Evolutionary conservation across 2,888 invertebrate species (phyloP).

Genomic region (Bursaphelenchus okinawaensis): DNA sequence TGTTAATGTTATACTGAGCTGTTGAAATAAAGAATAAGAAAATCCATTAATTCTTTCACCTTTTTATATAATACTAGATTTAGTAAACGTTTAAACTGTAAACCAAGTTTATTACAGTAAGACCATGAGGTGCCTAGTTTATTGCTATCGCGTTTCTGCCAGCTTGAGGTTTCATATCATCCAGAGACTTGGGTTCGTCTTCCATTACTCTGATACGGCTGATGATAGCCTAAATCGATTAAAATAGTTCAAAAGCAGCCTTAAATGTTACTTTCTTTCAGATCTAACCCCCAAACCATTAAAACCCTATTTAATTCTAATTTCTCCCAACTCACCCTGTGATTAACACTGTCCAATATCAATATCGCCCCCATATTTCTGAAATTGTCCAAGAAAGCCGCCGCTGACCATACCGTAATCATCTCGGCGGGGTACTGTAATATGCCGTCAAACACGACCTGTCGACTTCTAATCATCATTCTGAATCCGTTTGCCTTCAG

Average conservation of each 20-base stretch:
- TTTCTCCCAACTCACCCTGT: slow-evolving; percentile 11
- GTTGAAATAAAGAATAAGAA: too few species aligned
- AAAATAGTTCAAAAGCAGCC: not conserved
- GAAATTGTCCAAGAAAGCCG: slow-evolving; percentile 38
- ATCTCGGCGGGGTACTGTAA: slow-evolving; percentile 35
- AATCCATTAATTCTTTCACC: too few species aligned
- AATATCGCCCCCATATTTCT: slow-evolving; percentile 33
- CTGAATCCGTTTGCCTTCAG: slow-evolving; percentile 26
- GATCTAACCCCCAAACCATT: too few species aligned
- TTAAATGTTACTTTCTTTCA: not conserved
- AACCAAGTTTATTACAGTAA: not conserved
- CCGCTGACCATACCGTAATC: slow-evolving; percentile 36
- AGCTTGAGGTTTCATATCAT: slow-evolving; percentile 32
- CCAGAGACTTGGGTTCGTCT: slow-evolving; percentile 33
- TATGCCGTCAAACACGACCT: slow-evolving; percentile 36
- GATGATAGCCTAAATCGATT: slow-evolving; percentile 17
- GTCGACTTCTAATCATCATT: slow-evolving; percentile 36
- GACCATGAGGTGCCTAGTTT: too few species aligned
- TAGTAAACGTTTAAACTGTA: too few species aligned
- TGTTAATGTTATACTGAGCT: too few species aligned
- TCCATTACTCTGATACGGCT: slow-evolving; percentile 31
- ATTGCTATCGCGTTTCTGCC: slow-evolving; percentile 38
- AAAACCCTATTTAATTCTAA: too few species aligned
- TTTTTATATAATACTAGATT: too few species aligned
- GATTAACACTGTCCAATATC: slow-evolving; percentile 20